A percentile compares a stretch with the other conserved stretches of the same genome.
These are phyloP conservation scores for Drosophila suboccidentalis DNA, from an alignment of 2,888 invertebrate genomes.

Conservation along the genomic window DNA sequence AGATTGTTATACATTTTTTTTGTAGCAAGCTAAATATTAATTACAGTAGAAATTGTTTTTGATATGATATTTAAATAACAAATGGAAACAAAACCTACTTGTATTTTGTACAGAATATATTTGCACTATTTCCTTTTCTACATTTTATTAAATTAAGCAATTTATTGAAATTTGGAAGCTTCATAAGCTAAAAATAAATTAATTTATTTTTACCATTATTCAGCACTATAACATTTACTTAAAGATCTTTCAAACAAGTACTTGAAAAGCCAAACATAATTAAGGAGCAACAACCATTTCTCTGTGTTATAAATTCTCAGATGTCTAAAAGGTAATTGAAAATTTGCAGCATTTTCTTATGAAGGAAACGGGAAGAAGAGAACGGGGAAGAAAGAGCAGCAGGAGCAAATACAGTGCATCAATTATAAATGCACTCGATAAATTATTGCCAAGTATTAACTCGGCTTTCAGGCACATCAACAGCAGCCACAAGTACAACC, in stretches of 20 bases:
- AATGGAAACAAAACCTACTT: background rate
- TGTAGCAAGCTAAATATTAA: too few species aligned
- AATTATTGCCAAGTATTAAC: slow-evolving; percentile 74
- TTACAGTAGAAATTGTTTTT: too few species aligned
- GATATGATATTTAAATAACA: too few species aligned
- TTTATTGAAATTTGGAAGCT: background rate
- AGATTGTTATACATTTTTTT: background rate
- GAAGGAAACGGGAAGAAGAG: background rate
- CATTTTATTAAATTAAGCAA: background rate
- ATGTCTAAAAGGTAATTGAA: slow-evolving; percentile 50
- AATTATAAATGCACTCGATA: slow-evolving; percentile 78
- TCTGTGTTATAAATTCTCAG: slow-evolving; percentile 26
- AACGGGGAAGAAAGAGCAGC: slow-evolving; percentile 2
- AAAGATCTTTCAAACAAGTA: background rate
- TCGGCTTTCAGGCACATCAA: slow-evolving; percentile 72
- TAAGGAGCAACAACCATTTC: slow-evolving; percentile 12
- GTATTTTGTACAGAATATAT: background rate
- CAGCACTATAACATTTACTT: background rate
- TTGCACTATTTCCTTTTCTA: too few species aligned
- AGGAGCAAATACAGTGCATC: slow-evolving; percentile 45
- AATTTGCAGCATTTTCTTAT: slow-evolving; percentile 30
- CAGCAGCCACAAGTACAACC: slow-evolving; percentile 42
- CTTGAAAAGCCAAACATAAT: slow-evolving; percentile 3
- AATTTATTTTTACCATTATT: background rate
- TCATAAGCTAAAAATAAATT: background rate